Percentiles rank a stretch among this genome's conserved stretches.
phyloP scores from a whole-genome alignment of 2,888 invertebrate species.

The Prionchulus punctatus region DNA sequence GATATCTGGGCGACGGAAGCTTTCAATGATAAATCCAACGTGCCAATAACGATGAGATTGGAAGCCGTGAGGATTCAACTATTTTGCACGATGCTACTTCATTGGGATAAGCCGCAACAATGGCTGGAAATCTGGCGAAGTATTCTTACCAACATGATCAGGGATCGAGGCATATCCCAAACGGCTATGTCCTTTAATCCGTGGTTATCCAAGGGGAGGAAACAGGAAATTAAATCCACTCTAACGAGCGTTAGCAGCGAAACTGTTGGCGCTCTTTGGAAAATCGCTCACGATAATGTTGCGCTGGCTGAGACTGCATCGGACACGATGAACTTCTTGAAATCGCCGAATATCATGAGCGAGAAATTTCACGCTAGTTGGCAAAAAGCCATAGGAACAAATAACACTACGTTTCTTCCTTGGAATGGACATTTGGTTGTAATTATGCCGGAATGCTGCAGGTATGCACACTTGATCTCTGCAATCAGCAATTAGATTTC shows the following conservation, averaged over 20 bases:
- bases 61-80: not conserved
- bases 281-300: not conserved
- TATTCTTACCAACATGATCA: not conserved
- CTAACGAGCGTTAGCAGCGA: not conserved
- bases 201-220: not conserved
- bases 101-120: not conserved
- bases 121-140: not conserved
- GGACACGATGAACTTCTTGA: not conserved
- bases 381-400: not conserved
- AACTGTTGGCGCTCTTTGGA: not conserved
- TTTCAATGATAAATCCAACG: constrained; percentile 1
- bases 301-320: not conserved
- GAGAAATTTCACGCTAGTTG: not conserved
- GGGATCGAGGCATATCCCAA: not conserved
- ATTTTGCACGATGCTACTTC: not conserved
- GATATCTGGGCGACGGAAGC: constrained; percentile 3
- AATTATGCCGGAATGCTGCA: not conserved
- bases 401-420: not conserved
- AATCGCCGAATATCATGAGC: not conserved
- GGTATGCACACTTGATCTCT: too few relatives aligned
- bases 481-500: too few relatives aligned
- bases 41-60: not conserved
- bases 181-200: not conserved
- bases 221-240: not conserved
- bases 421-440: not conserved